Conservation (phyloP, 2,113 vertebrate species). For the Sinocyclocheilus rhinocerous region DNA sequence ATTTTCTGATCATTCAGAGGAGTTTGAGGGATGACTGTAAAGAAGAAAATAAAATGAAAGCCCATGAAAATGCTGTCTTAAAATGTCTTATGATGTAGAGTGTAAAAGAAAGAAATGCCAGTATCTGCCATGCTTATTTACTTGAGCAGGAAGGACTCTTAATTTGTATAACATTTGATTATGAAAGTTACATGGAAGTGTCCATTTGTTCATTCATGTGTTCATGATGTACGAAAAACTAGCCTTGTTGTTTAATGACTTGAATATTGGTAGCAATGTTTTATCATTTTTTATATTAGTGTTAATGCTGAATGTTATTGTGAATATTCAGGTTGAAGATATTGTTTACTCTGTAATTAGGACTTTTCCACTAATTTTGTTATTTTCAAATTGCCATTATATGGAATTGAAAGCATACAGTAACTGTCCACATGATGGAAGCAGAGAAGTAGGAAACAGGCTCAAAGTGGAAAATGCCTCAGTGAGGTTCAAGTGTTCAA, state of each 20-base stretch:
- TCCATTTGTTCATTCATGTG: not conserved
- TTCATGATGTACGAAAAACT: constrained; percentile 6
- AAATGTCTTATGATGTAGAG: not conserved
- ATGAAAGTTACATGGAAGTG: not conserved
- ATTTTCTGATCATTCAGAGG: not conserved
- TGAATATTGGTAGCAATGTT: constrained; percentile 11
- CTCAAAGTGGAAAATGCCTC: not conserved
- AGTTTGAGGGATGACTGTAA: not conserved
- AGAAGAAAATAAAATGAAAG: not conserved
- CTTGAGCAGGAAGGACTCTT: not conserved
- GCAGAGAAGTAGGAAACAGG: constrained; percentile 2
- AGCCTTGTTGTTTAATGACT: constrained; percentile 22
- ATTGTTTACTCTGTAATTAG: not conserved
- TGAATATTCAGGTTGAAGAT: not conserved
- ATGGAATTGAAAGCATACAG: not conserved
- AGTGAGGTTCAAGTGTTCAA: not conserved
- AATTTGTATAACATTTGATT: not conserved
- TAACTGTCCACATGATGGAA: constrained; percentile 32
- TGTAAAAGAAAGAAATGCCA: no score
- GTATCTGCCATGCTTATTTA: not conserved
- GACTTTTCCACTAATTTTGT: not conserved
- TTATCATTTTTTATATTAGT: not conserved
- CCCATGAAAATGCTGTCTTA: constrained; percentile 8
- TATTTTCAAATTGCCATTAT: not conserved
- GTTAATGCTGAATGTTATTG: not conserved